Evolutionary conservation across 2,113 vertebrate species (phyloP), one percentile per base, ranked within the genome.

Genomic region (Tragelaphus strepsiceros): DNA sequence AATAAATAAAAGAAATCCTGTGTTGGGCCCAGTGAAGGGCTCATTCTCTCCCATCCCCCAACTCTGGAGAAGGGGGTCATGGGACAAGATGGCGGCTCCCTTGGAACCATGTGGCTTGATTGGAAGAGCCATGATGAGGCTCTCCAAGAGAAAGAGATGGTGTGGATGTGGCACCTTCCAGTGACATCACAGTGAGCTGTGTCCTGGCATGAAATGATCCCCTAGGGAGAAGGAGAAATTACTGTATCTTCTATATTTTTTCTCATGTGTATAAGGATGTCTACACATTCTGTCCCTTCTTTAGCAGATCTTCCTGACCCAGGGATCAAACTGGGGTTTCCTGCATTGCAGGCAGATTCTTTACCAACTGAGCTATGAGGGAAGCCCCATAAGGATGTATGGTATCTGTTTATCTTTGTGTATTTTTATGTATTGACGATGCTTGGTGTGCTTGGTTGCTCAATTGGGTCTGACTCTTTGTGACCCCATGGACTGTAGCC

Each of bases 201-300:
- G 80, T 5, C 59, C 58, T 49, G 1, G 43, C 80, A 8, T 13
- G 35, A 10, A 53, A 9, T 12, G 21, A n/a, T 11, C 14, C 56
- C 1, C 35, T 3, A 43, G 64, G 64, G 51, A 49, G 49, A 15
- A 21, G 49, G 78, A 56, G 12, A 46, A 35, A 7, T 7, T 7
- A 13, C 0, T 21, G 3, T 12, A 6, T 12, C 28, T 82, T 46
- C 54, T 22, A 1, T 2, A 7, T 6, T 17, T 24, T 0, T 49
- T 17, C 22, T 71, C 22, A 12, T 1, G 1, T 24, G 35, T 21
- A n/a, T 67, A 59, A 74, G 90, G 8, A 10, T 30, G 12, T 19
- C 56, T 56, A 56, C 56, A 56, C 56, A 56, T 56, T 7, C 56
- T 56, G 8, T 56, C 56, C 56, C 56, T 22, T 56, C 56, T 56